Conservation (phyloP, 2,888 invertebrate species). For the Morpho helenor region DNA sequence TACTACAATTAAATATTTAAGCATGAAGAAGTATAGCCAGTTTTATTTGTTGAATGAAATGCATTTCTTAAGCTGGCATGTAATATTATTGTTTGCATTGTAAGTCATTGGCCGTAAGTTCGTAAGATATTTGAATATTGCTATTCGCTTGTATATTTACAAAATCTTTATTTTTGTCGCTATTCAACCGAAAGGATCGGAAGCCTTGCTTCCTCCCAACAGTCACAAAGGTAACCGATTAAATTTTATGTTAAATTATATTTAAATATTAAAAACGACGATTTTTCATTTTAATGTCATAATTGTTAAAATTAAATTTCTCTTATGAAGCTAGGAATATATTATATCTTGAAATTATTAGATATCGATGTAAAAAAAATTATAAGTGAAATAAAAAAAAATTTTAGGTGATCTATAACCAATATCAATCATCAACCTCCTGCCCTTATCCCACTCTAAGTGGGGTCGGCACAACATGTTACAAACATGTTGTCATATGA, state of each 20-base stretch:
- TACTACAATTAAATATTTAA: neutral
- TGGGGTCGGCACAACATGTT: no score
- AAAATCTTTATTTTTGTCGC: conserved; percentile 41
- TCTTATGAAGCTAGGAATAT: no score
- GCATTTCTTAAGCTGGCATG: conserved; percentile 6
- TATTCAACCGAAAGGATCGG: conserved; percentile 43
- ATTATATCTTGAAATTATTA: no score
- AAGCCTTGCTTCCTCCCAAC: conserved; percentile 49
- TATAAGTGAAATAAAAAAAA: no score
- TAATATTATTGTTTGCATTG: conserved; percentile 8
- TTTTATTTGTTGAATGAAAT: conserved; percentile 4
- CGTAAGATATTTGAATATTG: neutral
- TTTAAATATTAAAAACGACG: no score
- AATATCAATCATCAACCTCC: no score
- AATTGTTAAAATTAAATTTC: no score
- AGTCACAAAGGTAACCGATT: conserved; percentile 49
- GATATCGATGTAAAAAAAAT: no score
- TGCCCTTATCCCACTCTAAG: no score
- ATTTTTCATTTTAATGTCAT: no score
- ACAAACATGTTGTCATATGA: no score
- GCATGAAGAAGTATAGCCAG: conserved; percentile 1
- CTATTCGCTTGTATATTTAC: conserved; percentile 6
- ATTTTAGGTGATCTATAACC: neutral
- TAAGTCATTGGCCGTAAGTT: conserved; percentile 1
- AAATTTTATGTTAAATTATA: no score